Base-by-base conservation (phyloP, 2,113 vertebrate species). In the Indri indri region DNA sequence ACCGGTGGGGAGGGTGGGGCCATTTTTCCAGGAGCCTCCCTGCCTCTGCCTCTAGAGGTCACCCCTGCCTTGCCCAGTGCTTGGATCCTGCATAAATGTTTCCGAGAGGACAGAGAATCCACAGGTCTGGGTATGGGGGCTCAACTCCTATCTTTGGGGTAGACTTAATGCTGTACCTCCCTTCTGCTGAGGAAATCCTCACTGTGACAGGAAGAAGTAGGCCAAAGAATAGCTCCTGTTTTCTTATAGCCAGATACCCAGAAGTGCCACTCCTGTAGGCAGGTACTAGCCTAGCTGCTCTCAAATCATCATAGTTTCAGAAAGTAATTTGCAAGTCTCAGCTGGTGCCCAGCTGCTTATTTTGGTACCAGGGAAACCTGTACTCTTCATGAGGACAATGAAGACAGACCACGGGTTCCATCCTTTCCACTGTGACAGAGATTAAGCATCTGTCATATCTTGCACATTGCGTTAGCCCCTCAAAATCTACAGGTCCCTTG, bases 1-100 rank as follows among this genome's bases (percentile, higher is more conserved):
- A 6, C 34, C 25, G 10, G 7, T 54, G 71, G 59, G 34, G 37
- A 20, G 32, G 86, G 10, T 11, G 13, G 23, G 34, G 34, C 54
- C 0, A 0, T 68, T 88, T 81, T 59, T 59, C 12, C 50, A 77
- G 37, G 63, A 8, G 9, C 34, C 80, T 96, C 85, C 61, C 7
- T n/a, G 77, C 61, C 57, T 96, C 65, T 81, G 70, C 52, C 27
- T 83, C 52, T 94, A 70, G 85, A 96, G 71, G 71, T 74, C 88
- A 63, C 47, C 86, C 86, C 59, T 93, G 47, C 40, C 63, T 40
- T 91, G 74, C 37, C 79, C 90, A 32, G 54, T 89, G 73, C 74
- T 57, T 80, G 34, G 30, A 57, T 94, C 54, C 57, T 5, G 11
- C 20, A 20, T 68, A 57, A 70, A 74, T 88, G 32, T 84, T 97